Conservation (phyloP, 2,888 invertebrate species). For the Pristionchus entomophagus region DNA sequence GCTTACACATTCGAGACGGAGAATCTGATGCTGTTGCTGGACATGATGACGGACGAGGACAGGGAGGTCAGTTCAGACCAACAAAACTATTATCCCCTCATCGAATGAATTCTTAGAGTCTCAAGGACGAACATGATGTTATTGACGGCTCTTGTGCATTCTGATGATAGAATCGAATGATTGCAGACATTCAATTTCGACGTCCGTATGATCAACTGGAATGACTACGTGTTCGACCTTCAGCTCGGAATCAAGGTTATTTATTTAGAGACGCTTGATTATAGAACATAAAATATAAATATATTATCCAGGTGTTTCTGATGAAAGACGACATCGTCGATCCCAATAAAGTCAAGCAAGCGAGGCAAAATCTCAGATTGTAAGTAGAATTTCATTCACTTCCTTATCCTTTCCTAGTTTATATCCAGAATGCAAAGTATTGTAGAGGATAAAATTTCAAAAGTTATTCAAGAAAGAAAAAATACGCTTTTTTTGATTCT, state of each 20-base stretch:
- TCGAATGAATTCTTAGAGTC: too few relatives aligned
- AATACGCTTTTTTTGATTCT: too few relatives aligned
- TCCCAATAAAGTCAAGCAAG: neutral
- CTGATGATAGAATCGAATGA: neutral
- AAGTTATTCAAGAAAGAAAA: too few relatives aligned
- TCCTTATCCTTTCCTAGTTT: too few relatives aligned
- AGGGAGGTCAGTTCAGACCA: neutral
- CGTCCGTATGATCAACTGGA: neutral
- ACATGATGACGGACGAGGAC: slow-evolving; percentile 20
- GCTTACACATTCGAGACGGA: slow-evolving; percentile 5
- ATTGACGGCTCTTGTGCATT: neutral
- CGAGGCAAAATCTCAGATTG: neutral
- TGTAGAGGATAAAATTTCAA: too few relatives aligned
- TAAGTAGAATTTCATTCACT: neutral
- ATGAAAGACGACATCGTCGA: slow-evolving; percentile 4
- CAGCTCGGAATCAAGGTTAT: slow-evolving; percentile 12
- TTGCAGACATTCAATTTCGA: neutral
- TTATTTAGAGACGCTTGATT: neutral
- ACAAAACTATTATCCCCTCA: too few relatives aligned
- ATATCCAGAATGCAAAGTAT: too few relatives aligned
- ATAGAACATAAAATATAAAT: neutral
- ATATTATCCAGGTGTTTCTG: neutral
- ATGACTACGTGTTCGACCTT: neutral
- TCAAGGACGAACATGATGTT: too few relatives aligned
- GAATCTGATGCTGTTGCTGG: neutral